Evolutionary conservation across 2,888 invertebrate species (phyloP), one percentile per base, ranked within the genome.

Genomic region (Chalcis sispes): DNA sequence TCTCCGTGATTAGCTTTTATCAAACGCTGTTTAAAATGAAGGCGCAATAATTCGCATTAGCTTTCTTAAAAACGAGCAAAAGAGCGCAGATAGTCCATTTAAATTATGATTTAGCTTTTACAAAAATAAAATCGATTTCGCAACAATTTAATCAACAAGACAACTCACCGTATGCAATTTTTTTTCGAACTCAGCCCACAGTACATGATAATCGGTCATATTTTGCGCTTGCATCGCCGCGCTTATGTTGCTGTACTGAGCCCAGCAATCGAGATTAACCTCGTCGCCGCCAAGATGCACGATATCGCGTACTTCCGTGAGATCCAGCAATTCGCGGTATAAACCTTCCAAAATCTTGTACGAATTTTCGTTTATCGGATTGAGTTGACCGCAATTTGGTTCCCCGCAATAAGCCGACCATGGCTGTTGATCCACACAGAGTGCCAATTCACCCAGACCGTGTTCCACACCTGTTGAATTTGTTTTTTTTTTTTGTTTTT

Each of bases 261-360:
- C 91, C 95, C 95, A 96, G 84, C 95, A 96, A 36, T 94, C 93
- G 72, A 95, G 91, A 81, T 95, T 95, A 1, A 96, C 95, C 85
- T 95, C 95, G 84, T 95, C 95, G 0, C 94, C 94, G n/a, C 96
- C 96, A 66, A 96, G 90, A 83, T 96, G 96, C 86, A 96, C 94
- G 59, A 95, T 90, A 83, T 96, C 96, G 13, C 93, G 93, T 72
- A 94, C 93, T 20, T 93, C 93, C 5, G 94, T 95, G 48, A 94
- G 89, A 73, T 93, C 92, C 62, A 95, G 89, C 52, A 96, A 90
- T 84, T 96, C 95, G 61, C 91, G 90, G 89, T 95, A 96, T 5
- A 96, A 90, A 54, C 92, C 92, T 84, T 94, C 93, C 27, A 95
- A 89, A 54, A 95, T 90, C 66, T 92, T 90, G 88, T 94, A 95